These are phyloP conservation scores for Spermophilus dauricus DNA, from an alignment of 2,113 vertebrate genomes.

Conservation along the genomic window DNA sequence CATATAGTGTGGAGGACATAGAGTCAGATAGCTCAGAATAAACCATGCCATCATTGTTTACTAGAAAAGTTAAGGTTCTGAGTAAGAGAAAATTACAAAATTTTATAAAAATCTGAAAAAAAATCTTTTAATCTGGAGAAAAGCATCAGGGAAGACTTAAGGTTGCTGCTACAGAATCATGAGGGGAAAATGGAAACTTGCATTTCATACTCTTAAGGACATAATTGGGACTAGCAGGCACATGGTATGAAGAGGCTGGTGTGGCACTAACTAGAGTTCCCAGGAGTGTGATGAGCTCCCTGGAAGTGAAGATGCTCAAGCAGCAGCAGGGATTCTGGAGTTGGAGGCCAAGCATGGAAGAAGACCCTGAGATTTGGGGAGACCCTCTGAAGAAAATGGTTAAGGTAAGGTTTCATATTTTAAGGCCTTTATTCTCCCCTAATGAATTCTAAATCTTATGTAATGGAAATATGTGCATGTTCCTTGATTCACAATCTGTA, in stretches of 20 bases:
- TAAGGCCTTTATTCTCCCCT: not conserved
- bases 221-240: not conserved
- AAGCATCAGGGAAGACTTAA: not conserved
- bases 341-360: not conserved
- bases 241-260: not conserved
- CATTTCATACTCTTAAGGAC: not conserved
- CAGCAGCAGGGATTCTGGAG: not conserved
- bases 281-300: not conserved
- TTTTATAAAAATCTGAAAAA: not conserved
- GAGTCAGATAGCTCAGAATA: not conserved
- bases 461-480: not conserved
- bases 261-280: not conserved
- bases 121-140: slow-evolving; percentile 38
- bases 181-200: not conserved
- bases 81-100: not conserved
- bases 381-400: not conserved
- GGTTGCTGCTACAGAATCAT: not conserved
- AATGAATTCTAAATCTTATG: not conserved
- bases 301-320: not conserved
- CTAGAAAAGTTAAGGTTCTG: not conserved
- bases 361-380: not conserved
- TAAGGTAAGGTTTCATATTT: not conserved
- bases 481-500: not conserved
- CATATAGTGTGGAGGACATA: not conserved
- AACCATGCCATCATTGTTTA: not conserved